phyloP scores from a whole-genome alignment of 2,888 invertebrate species.

The Melikaiella ostensackeni region DNA sequence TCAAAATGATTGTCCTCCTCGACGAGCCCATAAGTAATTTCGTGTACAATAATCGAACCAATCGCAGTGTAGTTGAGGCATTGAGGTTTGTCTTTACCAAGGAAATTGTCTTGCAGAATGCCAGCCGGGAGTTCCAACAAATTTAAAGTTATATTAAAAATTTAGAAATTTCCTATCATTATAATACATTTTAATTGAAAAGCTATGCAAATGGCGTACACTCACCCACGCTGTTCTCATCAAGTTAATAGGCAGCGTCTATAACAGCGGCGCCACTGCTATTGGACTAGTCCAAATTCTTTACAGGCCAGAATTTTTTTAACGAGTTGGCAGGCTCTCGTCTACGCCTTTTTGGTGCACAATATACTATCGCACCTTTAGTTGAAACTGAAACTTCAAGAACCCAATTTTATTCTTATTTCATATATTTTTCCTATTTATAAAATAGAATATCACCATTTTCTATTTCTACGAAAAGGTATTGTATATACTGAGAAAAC shows the following conservation, averaged over 20 bases:
- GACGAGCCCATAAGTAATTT: conserved; percentile 92
- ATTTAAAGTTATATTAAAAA: too few relatives aligned
- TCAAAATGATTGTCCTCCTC: conserved; percentile 96
- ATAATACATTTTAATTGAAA: not conserved
- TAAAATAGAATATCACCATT: too few relatives aligned
- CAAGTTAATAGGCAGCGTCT: conserved; percentile 79
- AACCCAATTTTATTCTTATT: too few relatives aligned
- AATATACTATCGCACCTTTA: too few relatives aligned
- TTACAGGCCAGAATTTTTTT: too few relatives aligned
- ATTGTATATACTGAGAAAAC: too few relatives aligned
- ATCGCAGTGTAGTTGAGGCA: conserved; percentile 96
- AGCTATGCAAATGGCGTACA: conserved; percentile 43
- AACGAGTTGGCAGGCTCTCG: too few relatives aligned
- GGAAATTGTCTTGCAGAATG: conserved; percentile 94
- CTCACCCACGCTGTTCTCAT: conserved; percentile 80
- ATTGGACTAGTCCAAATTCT: conserved; percentile 79
- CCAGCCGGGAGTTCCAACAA: conserved; percentile 93
- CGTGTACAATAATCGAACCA: conserved; percentile 94
- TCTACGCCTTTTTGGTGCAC: too few relatives aligned
- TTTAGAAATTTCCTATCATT: not conserved
- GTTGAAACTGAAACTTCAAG: too few relatives aligned
- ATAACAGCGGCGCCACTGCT: conserved; percentile 79
- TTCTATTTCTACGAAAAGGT: too few relatives aligned
- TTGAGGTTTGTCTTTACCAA: conserved; percentile 90
- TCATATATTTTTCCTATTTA: too few relatives aligned